These are phyloP conservation scores for Heloderma charlesbogerti DNA, from an alignment of 2,113 vertebrate species.

Conservation along the genomic window DNA sequence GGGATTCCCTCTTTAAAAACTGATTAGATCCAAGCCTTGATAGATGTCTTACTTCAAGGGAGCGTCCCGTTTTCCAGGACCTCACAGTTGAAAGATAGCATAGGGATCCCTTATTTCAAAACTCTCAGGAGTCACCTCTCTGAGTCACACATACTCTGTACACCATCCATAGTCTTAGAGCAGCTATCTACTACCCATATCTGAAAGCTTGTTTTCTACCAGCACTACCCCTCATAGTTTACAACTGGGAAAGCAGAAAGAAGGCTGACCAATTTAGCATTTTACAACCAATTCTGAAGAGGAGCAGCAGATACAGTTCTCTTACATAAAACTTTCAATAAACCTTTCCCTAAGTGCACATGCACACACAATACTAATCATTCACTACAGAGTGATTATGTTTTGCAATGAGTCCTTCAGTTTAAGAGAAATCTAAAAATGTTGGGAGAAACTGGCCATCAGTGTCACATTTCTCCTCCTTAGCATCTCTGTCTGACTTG, in stretches of 20 bases:
- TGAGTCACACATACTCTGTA: neutral
- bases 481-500: neutral
- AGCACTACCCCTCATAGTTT: neutral
- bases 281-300: neutral
- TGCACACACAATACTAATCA: neutral
- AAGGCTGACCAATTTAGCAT: neutral
- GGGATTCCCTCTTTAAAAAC: neutral
- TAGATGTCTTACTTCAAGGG: too few species aligned
- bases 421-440: neutral
- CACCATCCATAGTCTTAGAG: too few species aligned
- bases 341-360: neutral
- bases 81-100: neutral
- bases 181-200: neutral
- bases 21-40: neutral
- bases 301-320: neutral
- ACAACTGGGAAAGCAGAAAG: neutral
- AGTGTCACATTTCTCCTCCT: neutral
- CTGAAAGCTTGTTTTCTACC: neutral
- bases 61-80: neutral
- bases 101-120: neutral
- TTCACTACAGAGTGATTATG: neutral
- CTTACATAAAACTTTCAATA: neutral
- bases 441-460: neutral
- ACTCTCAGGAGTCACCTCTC: neutral
- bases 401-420: neutral